Evolutionary conservation across 2,888 invertebrate genomes (phyloP).

Genomic region (Polietes domitor): DNA sequence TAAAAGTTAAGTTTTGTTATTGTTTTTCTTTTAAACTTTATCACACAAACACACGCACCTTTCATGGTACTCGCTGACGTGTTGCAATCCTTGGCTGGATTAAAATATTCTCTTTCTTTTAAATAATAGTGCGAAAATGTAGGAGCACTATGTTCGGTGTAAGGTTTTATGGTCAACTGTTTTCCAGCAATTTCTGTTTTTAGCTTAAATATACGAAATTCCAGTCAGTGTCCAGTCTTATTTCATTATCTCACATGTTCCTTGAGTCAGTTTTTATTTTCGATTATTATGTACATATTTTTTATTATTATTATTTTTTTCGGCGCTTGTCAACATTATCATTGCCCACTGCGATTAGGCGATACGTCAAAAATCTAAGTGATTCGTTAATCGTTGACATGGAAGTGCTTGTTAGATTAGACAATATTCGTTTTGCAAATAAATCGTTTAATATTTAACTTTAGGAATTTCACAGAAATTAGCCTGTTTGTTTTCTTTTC

Average conservation of each 20-base stretch:
- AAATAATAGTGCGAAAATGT: too few species aligned
- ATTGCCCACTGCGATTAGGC: background rate
- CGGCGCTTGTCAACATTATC: conserved; percentile 5
- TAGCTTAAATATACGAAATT: background rate
- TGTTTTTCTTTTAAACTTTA: background rate
- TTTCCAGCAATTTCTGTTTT: background rate
- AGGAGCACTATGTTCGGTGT: background rate
- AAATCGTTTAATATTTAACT: too few species aligned
- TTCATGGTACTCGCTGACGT: background rate
- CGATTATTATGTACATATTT: background rate
- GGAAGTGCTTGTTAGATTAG: conserved; percentile 45
- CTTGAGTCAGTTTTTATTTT: background rate
- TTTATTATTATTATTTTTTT: background rate
- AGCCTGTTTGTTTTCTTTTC: too few species aligned
- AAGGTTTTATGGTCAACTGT: background rate
- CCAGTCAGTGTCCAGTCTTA: background rate
- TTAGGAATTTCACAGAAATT: too few species aligned
- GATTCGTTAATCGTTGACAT: background rate
- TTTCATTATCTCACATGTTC: background rate
- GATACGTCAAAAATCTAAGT: conserved; percentile 8
- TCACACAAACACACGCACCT: background rate
- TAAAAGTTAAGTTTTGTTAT: background rate
- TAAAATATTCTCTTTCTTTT: background rate
- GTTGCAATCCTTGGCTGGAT: background rate
- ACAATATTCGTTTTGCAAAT: background rate